Evolutionary conservation across 2,888 invertebrate species (phyloP).

Genomic region (Perizoma affinitatum): DNA sequence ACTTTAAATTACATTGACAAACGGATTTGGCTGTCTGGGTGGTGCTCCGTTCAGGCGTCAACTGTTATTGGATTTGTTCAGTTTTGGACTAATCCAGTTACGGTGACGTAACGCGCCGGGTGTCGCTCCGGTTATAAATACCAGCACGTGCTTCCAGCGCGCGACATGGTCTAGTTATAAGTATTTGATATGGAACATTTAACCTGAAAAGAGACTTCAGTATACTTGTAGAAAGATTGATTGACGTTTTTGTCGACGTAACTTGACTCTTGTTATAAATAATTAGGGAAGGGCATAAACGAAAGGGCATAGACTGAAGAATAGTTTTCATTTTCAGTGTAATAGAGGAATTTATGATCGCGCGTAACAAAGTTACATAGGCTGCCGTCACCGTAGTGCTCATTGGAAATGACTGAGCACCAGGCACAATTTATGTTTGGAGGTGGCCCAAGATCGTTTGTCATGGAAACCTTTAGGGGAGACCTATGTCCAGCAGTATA

Average conservation of each 20-base stretch:
- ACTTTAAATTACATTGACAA: slow-evolving; percentile 36
- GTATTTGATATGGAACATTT: slow-evolving; percentile 30
- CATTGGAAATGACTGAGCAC: neutral
- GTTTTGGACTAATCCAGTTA: slow-evolving; percentile 57
- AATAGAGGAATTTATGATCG: too few species aligned
- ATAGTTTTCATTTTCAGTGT: too few species aligned
- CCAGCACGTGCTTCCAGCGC: slow-evolving; percentile 64
- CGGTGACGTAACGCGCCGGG: slow-evolving; percentile 71
- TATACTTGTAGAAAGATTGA: slow-evolving; percentile 8
- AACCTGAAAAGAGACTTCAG: slow-evolving; percentile 15
- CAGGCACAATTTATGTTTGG: neutral
- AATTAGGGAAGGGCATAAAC: neutral
- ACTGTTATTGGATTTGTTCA: slow-evolving; percentile 44
- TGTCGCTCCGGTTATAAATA: slow-evolving; percentile 73
- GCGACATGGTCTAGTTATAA: slow-evolving; percentile 54
- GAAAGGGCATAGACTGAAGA: too few species aligned
- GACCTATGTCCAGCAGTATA: too few species aligned
- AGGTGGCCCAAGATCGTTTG: too few species aligned
- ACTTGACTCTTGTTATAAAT: neutral
- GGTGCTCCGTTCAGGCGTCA: slow-evolving; percentile 18
- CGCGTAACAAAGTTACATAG: too few species aligned
- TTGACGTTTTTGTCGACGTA: slow-evolving; percentile 3
- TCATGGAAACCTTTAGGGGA: too few species aligned
- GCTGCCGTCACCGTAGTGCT: neutral
- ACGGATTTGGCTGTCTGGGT: slow-evolving; percentile 25